A percentile compares a stretch with the other conserved stretches of the same genome.
These are phyloP conservation scores for Metalampra italica DNA, from an alignment of 2,888 invertebrate genomes.

Conservation along the genomic window DNA sequence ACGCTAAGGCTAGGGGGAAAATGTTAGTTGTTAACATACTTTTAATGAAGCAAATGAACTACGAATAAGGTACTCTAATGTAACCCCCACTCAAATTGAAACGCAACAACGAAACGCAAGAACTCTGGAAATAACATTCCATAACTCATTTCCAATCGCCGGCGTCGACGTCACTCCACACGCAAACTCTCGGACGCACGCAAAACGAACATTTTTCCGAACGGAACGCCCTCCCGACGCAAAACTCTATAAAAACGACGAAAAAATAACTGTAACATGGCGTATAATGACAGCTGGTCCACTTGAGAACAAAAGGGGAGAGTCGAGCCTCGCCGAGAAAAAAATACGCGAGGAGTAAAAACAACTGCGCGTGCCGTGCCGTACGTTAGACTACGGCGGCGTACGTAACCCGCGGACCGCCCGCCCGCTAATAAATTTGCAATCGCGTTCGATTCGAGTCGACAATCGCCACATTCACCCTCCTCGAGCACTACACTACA, in stretches of 20 bases:
- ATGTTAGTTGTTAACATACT: too few species aligned
- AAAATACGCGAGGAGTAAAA: conserved; percentile 73
- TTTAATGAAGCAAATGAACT: too few species aligned
- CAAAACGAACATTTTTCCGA: conserved; percentile 78
- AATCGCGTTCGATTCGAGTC: conserved; percentile 66
- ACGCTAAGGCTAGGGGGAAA: too few species aligned
- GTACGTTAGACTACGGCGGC: conserved; percentile 32
- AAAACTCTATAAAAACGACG: conserved; percentile 77
- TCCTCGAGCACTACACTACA: conserved; percentile 31
- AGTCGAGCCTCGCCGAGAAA: conserved; percentile 74
- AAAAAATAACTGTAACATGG: conserved; percentile 79
- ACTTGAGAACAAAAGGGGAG: conserved; percentile 79
- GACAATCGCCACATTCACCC: conserved; percentile 45
- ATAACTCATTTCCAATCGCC: conserved; percentile 70
- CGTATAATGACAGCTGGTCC: conserved; percentile 80
- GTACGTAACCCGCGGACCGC: conserved; percentile 25
- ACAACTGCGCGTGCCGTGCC: conserved; percentile 56
- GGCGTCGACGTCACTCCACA: conserved; percentile 66
- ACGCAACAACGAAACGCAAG: conserved; percentile 41
- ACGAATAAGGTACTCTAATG: conserved; percentile 13
- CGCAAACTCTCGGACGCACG: conserved; percentile 75
- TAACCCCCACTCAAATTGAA: conserved; percentile 45
- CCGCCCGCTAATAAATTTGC: conserved; percentile 73
- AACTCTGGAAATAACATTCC: conserved; percentile 55
- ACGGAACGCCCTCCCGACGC: conserved; percentile 73